Base-by-base conservation (phyloP, 1,140 invertebrate species). In the Trypoxylus dichotomus region DNA sequence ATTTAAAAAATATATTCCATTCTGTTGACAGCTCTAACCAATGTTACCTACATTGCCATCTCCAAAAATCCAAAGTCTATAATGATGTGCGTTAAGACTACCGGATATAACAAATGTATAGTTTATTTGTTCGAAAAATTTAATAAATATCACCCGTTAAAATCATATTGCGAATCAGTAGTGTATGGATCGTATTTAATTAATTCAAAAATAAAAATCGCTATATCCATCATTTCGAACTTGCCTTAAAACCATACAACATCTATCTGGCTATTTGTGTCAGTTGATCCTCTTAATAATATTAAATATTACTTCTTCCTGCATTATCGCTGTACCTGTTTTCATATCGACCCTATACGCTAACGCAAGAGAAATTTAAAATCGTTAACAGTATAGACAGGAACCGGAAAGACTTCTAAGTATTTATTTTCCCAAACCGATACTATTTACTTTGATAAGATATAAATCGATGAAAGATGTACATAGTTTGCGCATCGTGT, bases 41-140 rank as follows among this genome's bases (percentile, higher is more conserved):
- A 27, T 27, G 47, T 41, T 75, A 43, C 74, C 74, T 15, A 41
- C 42, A 54, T 75, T 41, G 27, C 47, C 37, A 54, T 75, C 47
- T 42, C 11, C 19, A 43, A 1, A 75, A 15, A 25, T 27, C 11
- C 74, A 32, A 75, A 75, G 47, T 7, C 25, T 27, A 43, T 25
- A 11, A 75, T 75, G 37, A 27, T 75, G 74, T 47, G 74, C 74
- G 47, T 75, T 75, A 47, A 75, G 27, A 47, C 47, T 24, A 21
- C 37, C 74, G 19, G 24, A 29, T 73, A 73, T 73, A 15, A 73
- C 24, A 32, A 73, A 41, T 29, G 24, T 24, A 41, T 8, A 73
- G 3, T 21, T 60, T 60, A 60, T 60, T 60, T 60, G 58, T 29
- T 24, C 25, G 29, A 73, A 73, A 13, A 73, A 41, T 7, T 73